Base-by-base conservation (phyloP, 2,888 invertebrate species). In the Drosophila eohydei region DNA sequence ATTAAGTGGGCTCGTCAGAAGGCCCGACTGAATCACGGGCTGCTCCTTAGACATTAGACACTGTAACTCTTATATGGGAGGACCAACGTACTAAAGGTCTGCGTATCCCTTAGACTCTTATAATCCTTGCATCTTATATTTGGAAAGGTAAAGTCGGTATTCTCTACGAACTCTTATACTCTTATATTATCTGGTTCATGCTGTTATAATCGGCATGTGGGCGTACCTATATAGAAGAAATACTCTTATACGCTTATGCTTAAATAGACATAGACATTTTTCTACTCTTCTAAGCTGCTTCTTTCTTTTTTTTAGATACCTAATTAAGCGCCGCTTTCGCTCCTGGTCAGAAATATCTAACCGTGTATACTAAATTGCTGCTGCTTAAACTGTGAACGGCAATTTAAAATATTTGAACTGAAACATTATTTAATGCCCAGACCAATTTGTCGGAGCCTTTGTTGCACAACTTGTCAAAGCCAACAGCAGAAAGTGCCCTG, bases 401-500 rank as follows among this genome's bases (percentile, higher is more conserved):
- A 5, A 16, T 6, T 50, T 32, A 0, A 21, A 32, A 43, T 26
- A 44, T 34, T 26, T 50, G 3, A 44, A n/a, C 34, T 26, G n/a
- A 38, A 46, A 46, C 28, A 58, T 58, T 38, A 38, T 44, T 26
- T 21, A 44, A 56, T 56, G 16, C 3, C 30, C 41, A 14, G 9
- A 12, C 4, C 55, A 56, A 56, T 41, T 32, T 32, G 41, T 11
- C 43, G 0, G 43, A 3, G 9, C 16, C 34, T 46, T 43, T 62
- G 48, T 43, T 21, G 14, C 26, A 30, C 26, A 50, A 44, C 43
- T 65, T 58, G 64, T 38, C 54, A 55, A 21, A 38, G 44, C 28
- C 44, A 51, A 34, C 50, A 21, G 50, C 34, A 51, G 41, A 59
- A 51, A 59, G 67, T 50, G 34, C 26, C 14, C 28, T 16, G 50